phyloP scores from a whole-genome alignment of 2,888 invertebrate genomes.

The Asteroscopus sphinx region DNA sequence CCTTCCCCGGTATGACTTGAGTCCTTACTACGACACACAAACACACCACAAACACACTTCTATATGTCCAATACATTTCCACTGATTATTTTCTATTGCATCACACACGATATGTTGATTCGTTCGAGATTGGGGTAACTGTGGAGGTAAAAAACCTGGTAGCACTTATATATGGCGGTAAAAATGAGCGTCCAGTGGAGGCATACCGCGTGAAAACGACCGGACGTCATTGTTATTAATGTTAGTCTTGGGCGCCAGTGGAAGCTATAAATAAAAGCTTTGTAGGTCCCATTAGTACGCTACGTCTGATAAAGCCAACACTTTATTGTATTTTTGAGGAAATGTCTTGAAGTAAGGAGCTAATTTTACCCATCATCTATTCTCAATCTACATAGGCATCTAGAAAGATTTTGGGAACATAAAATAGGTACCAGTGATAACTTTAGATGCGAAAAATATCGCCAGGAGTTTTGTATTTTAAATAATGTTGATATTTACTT shows the following conservation, averaged over 20 bases:
- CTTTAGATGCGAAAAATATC: too few species aligned
- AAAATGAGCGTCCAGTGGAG: conserved; percentile 81
- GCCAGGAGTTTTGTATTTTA: too few species aligned
- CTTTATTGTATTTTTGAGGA: too few species aligned
- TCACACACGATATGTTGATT: conserved; percentile 58
- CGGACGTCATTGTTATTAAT: conserved; percentile 89
- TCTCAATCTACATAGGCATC: too few species aligned
- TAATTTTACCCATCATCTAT: too few species aligned
- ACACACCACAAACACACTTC: conserved; percentile 77
- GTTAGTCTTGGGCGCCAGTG: conserved; percentile 60
- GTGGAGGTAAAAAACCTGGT: conserved; percentile 83
- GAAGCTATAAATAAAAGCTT: too few species aligned
- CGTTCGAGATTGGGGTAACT: conserved; percentile 74
- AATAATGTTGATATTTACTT: too few species aligned
- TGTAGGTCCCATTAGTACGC: too few species aligned
- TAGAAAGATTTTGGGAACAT: too few species aligned
- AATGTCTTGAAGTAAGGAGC: too few species aligned
- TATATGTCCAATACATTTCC: conserved; percentile 79
- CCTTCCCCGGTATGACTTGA: conserved; percentile 85
- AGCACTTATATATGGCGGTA: conserved; percentile 85
- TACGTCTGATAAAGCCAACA: too few species aligned
- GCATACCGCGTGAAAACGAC: conserved; percentile 84
- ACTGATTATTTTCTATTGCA: conserved; percentile 51
- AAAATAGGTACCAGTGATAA: too few species aligned
- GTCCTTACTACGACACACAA: conserved; percentile 79